Conservation (phyloP, 2,113 vertebrate species). For the Nibea coibor region DNA sequence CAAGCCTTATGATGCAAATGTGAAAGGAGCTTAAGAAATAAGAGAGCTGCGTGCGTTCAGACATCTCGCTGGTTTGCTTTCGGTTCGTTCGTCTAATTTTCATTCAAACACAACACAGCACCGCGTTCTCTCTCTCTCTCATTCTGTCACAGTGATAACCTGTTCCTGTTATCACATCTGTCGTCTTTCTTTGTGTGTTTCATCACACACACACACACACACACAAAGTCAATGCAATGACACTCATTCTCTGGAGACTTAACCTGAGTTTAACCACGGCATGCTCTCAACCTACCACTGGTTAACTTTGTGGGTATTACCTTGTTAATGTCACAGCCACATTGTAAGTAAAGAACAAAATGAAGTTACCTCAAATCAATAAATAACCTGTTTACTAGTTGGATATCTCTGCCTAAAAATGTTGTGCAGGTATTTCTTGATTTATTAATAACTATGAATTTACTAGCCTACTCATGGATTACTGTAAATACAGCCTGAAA, state of each 20-base stretch:
- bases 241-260: not conserved
- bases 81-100: not conserved
- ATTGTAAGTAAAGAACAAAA: not conserved
- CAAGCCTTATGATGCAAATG: constrained; percentile 50
- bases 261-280: not conserved
- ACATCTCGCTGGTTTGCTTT: not conserved
- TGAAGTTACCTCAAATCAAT: not conserved
- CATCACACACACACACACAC: not conserved
- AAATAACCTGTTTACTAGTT: not conserved
- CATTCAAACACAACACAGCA: not conserved
- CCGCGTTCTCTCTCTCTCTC: not conserved
- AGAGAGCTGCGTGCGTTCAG: constrained; percentile 26
- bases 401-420: not conserved
- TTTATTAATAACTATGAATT: not conserved
- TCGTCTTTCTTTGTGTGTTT: constrained; percentile 4
- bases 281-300: not conserved
- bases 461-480: not conserved
- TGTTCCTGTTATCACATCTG: not conserved
- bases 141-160: constrained; percentile 16
- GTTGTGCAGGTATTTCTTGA: not conserved
- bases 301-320: not conserved
- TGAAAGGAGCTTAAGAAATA: constrained; percentile 51
- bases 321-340: not conserved
- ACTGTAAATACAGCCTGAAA: not conserved
- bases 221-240: not conserved